Percentiles rank a stretch among this genome's conserved stretches.
phyloP scores from a whole-genome alignment of 1,140 invertebrate genomes.

The Drosophila melanogaster region Release_6_plus_ISO1_MT NT_037436.4:13118001-13118500 shows the following conservation, averaged over 20 bases:
- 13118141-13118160: constrained; percentile 31
- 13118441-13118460: constrained; percentile 14
- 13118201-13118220: constrained; percentile 46
- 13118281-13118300: constrained; percentile 19
- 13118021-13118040: constrained; percentile 64
- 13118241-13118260: constrained; percentile 49
- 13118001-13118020: constrained; percentile 58
- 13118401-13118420: constrained; percentile 30
- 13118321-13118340: constrained; percentile 53
- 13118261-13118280: constrained; percentile 55
- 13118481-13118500: neutral
- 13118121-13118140: constrained; percentile 12
- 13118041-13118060: constrained; percentile 46
- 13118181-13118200: constrained; percentile 37
- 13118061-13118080: constrained; percentile 55
- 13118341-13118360: constrained; percentile 54
- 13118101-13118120: constrained; percentile 22
- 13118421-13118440: constrained; percentile 25
- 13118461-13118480: neutral
- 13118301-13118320: constrained; percentile 16
- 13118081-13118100: constrained; percentile 25
- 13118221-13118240: constrained; percentile 40
- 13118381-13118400: constrained; percentile 46
- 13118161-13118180: constrained; percentile 48
- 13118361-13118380: constrained; percentile 37